Conservation (phyloP, 2,797 vertebrate genomes). For the Lacerta bilineata region DNA sequence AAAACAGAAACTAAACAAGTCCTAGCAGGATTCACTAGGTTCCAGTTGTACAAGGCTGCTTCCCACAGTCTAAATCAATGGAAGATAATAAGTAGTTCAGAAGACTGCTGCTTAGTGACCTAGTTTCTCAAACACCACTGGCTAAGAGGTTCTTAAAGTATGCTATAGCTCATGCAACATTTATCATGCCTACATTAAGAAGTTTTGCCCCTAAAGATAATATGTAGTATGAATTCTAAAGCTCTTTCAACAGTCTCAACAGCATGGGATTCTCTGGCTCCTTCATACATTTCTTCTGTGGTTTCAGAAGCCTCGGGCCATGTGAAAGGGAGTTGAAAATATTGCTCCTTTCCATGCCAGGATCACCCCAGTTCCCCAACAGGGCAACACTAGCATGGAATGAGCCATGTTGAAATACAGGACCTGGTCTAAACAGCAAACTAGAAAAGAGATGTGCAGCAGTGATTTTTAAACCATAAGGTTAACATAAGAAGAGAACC, state of each 20-base stretch:
- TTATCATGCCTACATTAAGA: slow-evolving; percentile 32
- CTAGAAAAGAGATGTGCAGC: neutral
- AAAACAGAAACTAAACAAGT: neutral
- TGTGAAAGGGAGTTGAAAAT: neutral
- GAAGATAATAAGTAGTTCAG: slow-evolving; percentile 14
- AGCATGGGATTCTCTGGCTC: neutral
- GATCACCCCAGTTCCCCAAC: neutral
- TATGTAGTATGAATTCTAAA: neutral
- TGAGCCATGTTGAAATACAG: neutral
- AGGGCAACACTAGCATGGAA: neutral
- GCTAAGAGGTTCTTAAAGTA: slow-evolving; percentile 25
- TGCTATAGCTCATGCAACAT: slow-evolving; percentile 19
- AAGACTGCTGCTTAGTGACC: slow-evolving; percentile 28
- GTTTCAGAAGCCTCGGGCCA: neutral
- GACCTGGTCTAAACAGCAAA: neutral
- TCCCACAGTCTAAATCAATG: slow-evolving; percentile 10
- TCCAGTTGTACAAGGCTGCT: neutral
- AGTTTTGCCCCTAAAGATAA: slow-evolving; percentile 5
- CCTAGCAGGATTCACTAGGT: neutral
- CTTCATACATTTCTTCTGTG: neutral
- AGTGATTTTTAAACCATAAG: neutral
- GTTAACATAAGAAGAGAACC: neutral
- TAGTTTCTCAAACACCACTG: slow-evolving; percentile 35
- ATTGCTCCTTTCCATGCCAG: neutral
- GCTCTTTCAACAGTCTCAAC: neutral